Percentiles rank a stretch among this genome's conserved stretches.
Conservation (phyloP, 2,113 vertebrate species). For the Catharus bicknelli region DNA sequence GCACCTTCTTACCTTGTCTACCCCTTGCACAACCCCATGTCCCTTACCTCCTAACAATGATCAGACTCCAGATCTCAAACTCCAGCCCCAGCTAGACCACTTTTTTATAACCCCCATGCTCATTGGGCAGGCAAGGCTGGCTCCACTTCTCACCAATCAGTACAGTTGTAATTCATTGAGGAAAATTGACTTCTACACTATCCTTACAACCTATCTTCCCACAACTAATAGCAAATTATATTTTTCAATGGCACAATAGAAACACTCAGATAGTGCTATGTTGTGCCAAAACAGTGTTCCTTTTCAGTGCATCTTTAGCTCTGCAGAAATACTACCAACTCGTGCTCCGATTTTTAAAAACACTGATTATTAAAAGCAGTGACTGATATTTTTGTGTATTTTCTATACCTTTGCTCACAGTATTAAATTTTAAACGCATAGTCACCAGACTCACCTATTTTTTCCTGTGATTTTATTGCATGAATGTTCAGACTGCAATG, state of each 20-base stretch:
- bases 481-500: accelerated
- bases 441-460: not conserved
- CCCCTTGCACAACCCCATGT: no score
- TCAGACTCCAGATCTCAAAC: no score
- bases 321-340: not conserved
- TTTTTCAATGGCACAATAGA: not conserved
- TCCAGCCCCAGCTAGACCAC: no score
- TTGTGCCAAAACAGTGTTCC: not conserved
- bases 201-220: no score
- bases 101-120: no score
- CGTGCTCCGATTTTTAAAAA: not conserved
- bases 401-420: not conserved
- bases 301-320: not conserved
- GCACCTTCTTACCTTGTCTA: no score
- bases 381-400: not conserved
- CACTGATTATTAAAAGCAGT: not conserved
- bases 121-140: no score
- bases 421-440: not conserved
- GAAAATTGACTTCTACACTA: no score
- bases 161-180: no score
- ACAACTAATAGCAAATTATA: not conserved
- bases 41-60: no score
- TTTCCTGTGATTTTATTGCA: no score
- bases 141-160: no score
- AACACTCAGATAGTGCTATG: not conserved